Base-by-base conservation (phyloP, 1,140 invertebrate species). In the Zaprionus vittiger region DNA sequence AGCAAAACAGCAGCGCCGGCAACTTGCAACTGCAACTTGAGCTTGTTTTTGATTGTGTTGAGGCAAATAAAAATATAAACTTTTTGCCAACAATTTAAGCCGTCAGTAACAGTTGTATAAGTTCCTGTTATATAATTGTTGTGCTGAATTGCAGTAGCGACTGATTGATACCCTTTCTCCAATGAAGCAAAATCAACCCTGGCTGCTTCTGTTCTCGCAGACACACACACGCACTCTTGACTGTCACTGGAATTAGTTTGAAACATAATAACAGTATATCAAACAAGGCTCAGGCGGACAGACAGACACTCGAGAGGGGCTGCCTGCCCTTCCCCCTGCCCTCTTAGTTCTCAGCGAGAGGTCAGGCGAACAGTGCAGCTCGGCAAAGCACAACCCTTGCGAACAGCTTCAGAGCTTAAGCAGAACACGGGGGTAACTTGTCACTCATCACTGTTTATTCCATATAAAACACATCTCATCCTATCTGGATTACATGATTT, bases 191-290 rank as follows among this genome's bases (percentile, higher is more conserved):
- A 52, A 52, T 28, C 24, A 31, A 64, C 60, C 20, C 47, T 22
- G 17, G 41, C 61, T 41, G 28, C 38, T 54, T 49, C 6, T 28
- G 26, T 26, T 4, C 12, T 22, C 28, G 41, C 24, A 57, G 67
- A 66, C 11, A 37, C 34, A 65, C 64, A 47, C 49, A 15, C n/a
- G 65, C 34, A 41, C 41, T 83, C 83, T 87, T 84, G 76, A 90
- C 75, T 71, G 61, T 67, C 85, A 89, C 78, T 34, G 62, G 73
- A 77, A 73, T 70, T 81, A 90, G 72, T 76, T 89, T 90, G 90
- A 90, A 90, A 89, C 85, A 90, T 89, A 89, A 89, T 89, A 85
- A 89, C 76, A 77, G 79, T 79, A 90, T 80, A 89, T 90, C 81
- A 90, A 89, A 84, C 85, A 81, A 60, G 78, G 17, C 75, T 82